phyloP scores from a whole-genome alignment of 2,113 vertebrate genomes.

The Tragelaphus buxtoni region DNA sequence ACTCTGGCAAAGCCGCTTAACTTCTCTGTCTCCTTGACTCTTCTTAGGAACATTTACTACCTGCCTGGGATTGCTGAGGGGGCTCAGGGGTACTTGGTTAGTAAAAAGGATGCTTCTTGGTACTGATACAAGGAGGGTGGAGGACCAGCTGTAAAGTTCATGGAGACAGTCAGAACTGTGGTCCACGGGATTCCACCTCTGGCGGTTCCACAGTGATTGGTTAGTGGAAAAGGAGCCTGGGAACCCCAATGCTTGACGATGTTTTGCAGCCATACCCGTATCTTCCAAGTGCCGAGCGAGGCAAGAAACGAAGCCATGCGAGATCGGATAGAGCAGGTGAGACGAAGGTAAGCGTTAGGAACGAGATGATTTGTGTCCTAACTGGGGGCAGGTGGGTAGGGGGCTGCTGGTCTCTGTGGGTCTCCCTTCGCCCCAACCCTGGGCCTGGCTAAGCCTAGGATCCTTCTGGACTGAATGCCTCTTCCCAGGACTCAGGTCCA shows the following conservation, averaged over 20 bases:
- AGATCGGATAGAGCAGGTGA: conserved; percentile 61
- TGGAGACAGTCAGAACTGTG: fast-evolving
- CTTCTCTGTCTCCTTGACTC: not conserved
- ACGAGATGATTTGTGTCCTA: fast-evolving
- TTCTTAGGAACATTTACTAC: not conserved
- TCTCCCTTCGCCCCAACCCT: not conserved
- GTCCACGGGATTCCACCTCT: not conserved
- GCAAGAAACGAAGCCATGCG: not conserved
- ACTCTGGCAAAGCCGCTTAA: fast-evolving
- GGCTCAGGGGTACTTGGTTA: not conserved
- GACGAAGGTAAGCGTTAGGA: conserved; percentile 28
- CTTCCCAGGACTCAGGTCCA: not conserved
- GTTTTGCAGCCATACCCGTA: conserved; percentile 67
- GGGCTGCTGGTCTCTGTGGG: not conserved
- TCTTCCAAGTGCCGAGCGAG: conserved; percentile 50
- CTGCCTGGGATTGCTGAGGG: not conserved
- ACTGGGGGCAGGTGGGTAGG: not conserved
- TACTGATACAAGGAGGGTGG: not conserved
- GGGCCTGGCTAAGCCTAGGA: not conserved
- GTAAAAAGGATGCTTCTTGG: not conserved
- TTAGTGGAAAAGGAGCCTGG: not conserved
- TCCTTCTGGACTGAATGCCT: not conserved
- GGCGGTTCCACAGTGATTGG: not conserved
- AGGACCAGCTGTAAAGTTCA: not conserved
- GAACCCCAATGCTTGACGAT: not conserved